Evolutionary conservation across 2,113 vertebrate genomes (phyloP), one percentile per base, ranked within the genome.

Genomic region (Microcebus lehilahytsara): DNA sequence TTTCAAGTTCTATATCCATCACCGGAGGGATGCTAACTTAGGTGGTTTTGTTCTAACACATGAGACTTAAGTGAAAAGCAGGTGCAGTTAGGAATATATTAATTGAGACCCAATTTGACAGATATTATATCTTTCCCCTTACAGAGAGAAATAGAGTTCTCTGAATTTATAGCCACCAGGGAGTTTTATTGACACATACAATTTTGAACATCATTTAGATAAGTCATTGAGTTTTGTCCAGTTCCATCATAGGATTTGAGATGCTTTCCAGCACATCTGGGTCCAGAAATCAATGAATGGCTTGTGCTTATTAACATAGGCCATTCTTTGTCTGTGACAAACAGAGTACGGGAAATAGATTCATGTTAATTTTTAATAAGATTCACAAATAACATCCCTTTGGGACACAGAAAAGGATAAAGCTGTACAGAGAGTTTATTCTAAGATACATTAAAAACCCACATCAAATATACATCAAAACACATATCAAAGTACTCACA

Each of bases 361-460:
- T 85, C 23, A 3, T 14, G 23, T 98, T 97, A 98, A 98, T 98
- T 97, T 97, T 98, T 98, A 98, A 98, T 98, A 85, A 93, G 96
- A 96, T 92, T 93, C 77, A 72, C 84, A 96, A 96, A 96, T 96
- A 97, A 90, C 84, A 93, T 93, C 90, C 92, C 95, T 96, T 92
- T 62, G 67, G 90, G 92, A 71, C 19, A 64, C 19, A 86, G 89
- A 40, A 83, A 86, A 92, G 60, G 88, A 53, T 81, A 96, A 42
- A 97, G 71, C 79, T 66, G 53, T 81, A 49, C n/a, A 27, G 79
- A 53, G 85, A 64, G 85, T 93, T 96, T 96, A 81, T 91, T 95
- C 66, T 95, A 96, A 95, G 93, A 85, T 93, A 93, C 96, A 97
- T 96, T 97, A 96, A 97, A 97, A 98, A 75, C 83, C 87, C 85